These are phyloP conservation scores for Gnatocerus cornutus DNA, from an alignment of 2,888 invertebrate genomes.

Conservation along the genomic window DNA sequence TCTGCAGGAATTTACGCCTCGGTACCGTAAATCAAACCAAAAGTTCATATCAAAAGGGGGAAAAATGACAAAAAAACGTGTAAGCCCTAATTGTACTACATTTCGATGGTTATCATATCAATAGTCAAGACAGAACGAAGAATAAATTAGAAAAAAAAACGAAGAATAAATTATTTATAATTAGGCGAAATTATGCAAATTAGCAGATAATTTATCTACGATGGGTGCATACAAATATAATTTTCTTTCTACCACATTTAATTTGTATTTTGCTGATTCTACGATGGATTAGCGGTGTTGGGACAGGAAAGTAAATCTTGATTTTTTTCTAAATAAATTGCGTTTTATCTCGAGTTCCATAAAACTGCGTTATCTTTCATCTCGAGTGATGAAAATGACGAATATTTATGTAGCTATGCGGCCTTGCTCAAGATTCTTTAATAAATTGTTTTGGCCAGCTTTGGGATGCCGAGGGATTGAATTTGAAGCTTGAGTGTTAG, in stretches of 20 bases:
- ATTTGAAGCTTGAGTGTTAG: no score
- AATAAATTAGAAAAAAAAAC: slow-evolving; percentile 20
- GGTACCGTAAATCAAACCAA: slow-evolving; percentile 12
- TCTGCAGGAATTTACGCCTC: slow-evolving; percentile 17
- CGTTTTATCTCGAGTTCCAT: background rate
- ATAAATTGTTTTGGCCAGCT: no score
- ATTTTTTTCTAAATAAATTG: background rate
- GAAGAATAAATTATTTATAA: slow-evolving; percentile 36
- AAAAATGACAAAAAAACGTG: slow-evolving; percentile 11
- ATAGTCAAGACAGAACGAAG: slow-evolving; percentile 16
- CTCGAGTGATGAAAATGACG: no score
- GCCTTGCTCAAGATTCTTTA: no score
- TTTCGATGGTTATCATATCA: slow-evolving; percentile 27
- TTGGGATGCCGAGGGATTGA: no score
- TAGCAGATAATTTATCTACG: slow-evolving; percentile 36
- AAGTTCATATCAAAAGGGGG: background rate
- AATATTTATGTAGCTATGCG: no score
- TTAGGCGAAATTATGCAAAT: slow-evolving; percentile 40
- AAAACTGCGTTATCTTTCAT: no score
- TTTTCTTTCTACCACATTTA: slow-evolving; percentile 10
- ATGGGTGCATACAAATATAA: slow-evolving; percentile 26
- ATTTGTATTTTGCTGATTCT: slow-evolving; percentile 9
- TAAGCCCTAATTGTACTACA: slow-evolving; percentile 16
- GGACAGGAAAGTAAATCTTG: background rate
- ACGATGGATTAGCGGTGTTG: slow-evolving; percentile 16